Base-by-base conservation (phyloP, 2,797 vertebrate species). In the Argentina silus region DNA sequence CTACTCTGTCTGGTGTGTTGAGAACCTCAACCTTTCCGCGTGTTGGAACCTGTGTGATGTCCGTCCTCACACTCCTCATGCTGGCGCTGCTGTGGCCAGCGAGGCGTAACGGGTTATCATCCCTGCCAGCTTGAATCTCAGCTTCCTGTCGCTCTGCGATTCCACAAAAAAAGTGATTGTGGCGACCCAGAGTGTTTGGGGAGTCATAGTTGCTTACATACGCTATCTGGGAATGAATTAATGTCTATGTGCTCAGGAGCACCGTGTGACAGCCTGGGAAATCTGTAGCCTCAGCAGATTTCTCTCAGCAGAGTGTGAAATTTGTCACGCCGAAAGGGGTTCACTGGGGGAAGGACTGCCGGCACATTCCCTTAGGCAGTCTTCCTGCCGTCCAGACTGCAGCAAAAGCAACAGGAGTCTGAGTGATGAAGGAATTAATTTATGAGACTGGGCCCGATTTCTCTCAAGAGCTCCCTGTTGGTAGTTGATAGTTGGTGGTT, bases 221-320 rank as follows among this genome's bases (percentile, higher is more conserved):
- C 72, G 67, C 77, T 79, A 81, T 88, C 83, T 79, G 79, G 19
- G 0, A 82, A 85, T 75, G 74, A 83, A 90, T 86, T 75, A 80
- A 88, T 90, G 82, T 82, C 7, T 68, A 17, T 68, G 85, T 76
- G 74, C 85, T 85, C 81, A 14, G 85, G 82, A 77, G 83, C 81
- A 72, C 84, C 70, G 71, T 83, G 82, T 73, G 86, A 87, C 85
- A 84, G 78, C 80, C 84, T 73, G 80, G 77, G 82, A 78, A 88
- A 86, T 78, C 72, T 82, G 83, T 83, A 88, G 85, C 83, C 84
- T 86, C 85, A 80, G 86, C 70, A 51, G 82, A 85, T 88, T 88
- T 79, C 69, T 87, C 85, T 76, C 86, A 80, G 80, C 79, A 67
- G 85, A 86, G 86, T 88, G 88, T 85, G 89, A 88, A 86, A 92